A percentile compares a stretch with the other conserved stretches of the same genome.
These are phyloP conservation scores for Phytoseiulus persimilis DNA, from an alignment of 2,888 invertebrate species.

Conservation along the genomic window DNA sequence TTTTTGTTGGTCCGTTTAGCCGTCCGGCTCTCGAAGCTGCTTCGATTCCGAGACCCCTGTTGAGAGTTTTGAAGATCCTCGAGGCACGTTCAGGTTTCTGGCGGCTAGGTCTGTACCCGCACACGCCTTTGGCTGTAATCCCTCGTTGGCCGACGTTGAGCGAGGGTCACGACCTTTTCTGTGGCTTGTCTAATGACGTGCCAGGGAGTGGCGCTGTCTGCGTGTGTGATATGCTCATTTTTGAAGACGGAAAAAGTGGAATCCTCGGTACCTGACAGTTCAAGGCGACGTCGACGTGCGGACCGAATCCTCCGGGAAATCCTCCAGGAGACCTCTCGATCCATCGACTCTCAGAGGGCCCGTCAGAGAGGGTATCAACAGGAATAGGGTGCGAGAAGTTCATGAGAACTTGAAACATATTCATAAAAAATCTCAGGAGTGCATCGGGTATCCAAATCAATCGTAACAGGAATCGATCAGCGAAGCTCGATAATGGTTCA, in stretches of 20 bases:
- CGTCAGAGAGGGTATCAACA: too few species aligned
- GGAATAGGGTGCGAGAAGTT: too few species aligned
- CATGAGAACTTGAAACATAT: too few species aligned
- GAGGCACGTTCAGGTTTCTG: background rate
- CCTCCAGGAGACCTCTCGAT: background rate
- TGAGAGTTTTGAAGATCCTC: background rate
- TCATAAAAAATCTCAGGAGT: too few species aligned
- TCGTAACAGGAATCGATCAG: too few species aligned
- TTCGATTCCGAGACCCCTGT: background rate
- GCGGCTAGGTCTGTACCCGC: background rate
- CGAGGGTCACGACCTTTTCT: background rate
- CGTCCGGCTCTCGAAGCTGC: background rate
- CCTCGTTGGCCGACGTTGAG: background rate
- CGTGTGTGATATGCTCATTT: conserved; percentile 5
- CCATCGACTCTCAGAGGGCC: too few species aligned
- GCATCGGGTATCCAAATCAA: too few species aligned
- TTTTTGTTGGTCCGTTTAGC: background rate
- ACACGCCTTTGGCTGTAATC: background rate
- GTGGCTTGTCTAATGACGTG: background rate
- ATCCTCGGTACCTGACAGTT: background rate
- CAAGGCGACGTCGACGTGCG: background rate
- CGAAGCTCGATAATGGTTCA: too few species aligned
- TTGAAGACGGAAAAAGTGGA: background rate
- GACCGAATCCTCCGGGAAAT: background rate
- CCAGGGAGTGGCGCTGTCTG: background rate